These are phyloP conservation scores for Trichoplusia ni DNA, from an alignment of 1,140 invertebrate genomes.

Conservation along the genomic window DNA sequence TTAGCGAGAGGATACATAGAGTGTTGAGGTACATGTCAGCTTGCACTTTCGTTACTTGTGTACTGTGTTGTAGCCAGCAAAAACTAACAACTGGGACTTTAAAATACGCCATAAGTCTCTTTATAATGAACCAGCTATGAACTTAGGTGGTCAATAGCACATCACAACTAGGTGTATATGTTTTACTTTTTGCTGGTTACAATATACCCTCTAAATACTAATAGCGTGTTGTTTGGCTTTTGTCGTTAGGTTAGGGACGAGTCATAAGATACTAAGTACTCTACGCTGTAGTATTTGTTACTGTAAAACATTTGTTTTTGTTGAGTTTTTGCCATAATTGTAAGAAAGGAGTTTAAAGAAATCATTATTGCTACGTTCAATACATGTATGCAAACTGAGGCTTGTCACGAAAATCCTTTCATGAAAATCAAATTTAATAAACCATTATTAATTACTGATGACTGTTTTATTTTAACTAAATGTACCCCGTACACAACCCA, in stretches of 20 bases:
- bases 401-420: constrained; percentile 78
- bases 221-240: constrained; percentile 68
- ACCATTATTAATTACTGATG: constrained; percentile 65
- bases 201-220: constrained; percentile 30
- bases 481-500: not conserved
- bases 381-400: constrained; percentile 77
- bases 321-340: constrained; percentile 76
- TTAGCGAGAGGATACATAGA: not conserved
- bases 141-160: too few relatives aligned
- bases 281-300: constrained; percentile 75
- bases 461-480: constrained; percentile 19
- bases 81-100: too few relatives aligned
- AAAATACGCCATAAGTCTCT: too few relatives aligned
- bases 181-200: not conserved
- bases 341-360: constrained; percentile 69
- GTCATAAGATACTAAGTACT: constrained; percentile 62
- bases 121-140: too few relatives aligned
- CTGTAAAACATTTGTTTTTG: constrained; percentile 73
- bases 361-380: constrained; percentile 73
- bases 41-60: constrained; percentile 25
- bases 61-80: too few relatives aligned
- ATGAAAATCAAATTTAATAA: constrained; percentile 80
- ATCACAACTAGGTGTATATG: not conserved
- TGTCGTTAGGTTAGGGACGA: constrained; percentile 74
- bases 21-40: constrained; percentile 6